Conservation (phyloP, 2,888 invertebrate species). For the Rhogogaster chlorosoma region DNA sequence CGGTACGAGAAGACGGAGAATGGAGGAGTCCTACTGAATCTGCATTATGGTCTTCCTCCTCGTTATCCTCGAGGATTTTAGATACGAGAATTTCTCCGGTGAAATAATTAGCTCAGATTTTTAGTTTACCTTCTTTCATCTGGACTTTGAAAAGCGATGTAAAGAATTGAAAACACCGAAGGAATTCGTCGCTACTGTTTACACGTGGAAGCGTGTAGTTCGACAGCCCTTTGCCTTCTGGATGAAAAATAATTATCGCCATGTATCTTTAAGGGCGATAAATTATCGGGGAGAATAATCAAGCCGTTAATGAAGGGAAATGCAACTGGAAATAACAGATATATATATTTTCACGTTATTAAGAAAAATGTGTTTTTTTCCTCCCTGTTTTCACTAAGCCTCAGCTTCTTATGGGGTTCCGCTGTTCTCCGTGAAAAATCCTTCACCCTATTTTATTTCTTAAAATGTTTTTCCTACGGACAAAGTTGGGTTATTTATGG, state of each 20-base stretch:
- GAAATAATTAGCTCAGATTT: not conserved
- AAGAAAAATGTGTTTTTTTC: not conserved
- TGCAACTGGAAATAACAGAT: slow-evolving; percentile 1
- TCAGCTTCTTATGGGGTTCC: not conserved
- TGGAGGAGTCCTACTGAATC: not conserved
- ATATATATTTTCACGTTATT: not conserved
- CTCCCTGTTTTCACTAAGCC: not conserved
- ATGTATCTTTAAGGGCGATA: not conserved
- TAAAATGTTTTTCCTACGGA: not conserved
- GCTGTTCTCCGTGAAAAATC: not conserved
- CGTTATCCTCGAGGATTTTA: not conserved
- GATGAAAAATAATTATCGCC: not conserved
- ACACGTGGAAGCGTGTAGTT: not conserved
- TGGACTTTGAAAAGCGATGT: not conserved
- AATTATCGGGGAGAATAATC: not conserved
- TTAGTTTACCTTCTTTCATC: not conserved
- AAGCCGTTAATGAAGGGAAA: not conserved
- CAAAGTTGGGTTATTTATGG: not conserved
- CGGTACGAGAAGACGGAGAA: not conserved
- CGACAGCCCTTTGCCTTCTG: not conserved
- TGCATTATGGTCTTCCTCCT: not conserved
- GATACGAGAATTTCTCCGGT: not conserved
- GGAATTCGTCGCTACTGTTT: not conserved
- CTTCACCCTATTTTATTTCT: not conserved
- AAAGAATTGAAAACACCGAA: not conserved